A percentile compares a stretch with the other conserved stretches of the same genome.
Conservation (phyloP, 2,888 invertebrate species). For the Apodemia duryi region DNA sequence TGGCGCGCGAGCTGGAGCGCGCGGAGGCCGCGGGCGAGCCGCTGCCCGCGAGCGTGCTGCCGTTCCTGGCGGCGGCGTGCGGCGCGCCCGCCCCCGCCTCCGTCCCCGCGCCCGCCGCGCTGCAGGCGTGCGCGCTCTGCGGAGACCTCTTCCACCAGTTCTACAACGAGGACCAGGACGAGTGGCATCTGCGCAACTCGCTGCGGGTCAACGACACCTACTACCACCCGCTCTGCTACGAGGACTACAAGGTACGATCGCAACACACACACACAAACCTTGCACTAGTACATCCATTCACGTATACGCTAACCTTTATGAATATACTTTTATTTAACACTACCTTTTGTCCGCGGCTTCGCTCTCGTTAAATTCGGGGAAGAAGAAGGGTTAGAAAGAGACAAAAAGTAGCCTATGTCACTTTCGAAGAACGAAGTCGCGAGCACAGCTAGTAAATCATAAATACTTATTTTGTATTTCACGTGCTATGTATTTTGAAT, state of each 20-base stretch:
- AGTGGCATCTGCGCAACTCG: slow-evolving; percentile 96
- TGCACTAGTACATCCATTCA: background rate
- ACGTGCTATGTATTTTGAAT: no score
- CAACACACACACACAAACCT: no score
- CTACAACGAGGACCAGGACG: slow-evolving; percentile 98
- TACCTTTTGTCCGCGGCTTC: no score
- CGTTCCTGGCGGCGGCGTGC: slow-evolving; percentile 63
- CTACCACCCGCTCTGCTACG: slow-evolving; percentile 94
- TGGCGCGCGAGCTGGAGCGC: slow-evolving; percentile 87
- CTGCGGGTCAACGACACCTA: slow-evolving; percentile 85
- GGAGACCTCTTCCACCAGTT: slow-evolving; percentile 81
- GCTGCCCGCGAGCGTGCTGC: slow-evolving; percentile 35
- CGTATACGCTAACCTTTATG: no score
- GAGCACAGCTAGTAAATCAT: no score
- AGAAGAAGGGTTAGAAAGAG: no score
- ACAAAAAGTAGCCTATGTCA: no score
- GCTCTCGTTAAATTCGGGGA: no score
- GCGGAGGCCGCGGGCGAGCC: slow-evolving; percentile 81
- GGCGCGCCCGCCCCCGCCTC: background rate
- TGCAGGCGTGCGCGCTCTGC: no score
- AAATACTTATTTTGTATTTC: no score
- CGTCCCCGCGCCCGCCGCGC: slow-evolving; percentile 33
- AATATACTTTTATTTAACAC: no score
- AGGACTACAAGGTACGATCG: slow-evolving; percentile 87
- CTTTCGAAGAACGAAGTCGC: no score